phyloP scores from a whole-genome alignment of 2,888 invertebrate species.

The Acrocera orbiculus region DNA sequence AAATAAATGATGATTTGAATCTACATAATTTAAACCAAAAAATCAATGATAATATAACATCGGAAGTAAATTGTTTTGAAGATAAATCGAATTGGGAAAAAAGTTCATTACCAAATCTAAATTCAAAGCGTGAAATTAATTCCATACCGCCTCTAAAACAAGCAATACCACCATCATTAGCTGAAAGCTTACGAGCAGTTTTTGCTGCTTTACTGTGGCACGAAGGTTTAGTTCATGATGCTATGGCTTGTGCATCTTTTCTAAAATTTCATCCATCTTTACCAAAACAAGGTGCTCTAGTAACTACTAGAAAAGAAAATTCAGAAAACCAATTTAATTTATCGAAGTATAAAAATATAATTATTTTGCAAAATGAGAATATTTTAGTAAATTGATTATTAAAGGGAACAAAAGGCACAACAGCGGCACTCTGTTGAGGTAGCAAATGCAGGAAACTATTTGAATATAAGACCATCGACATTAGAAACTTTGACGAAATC shows the following conservation, averaged over 20 bases:
- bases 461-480: constrained; percentile 62
- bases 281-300: constrained; percentile 60
- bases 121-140: too few species aligned
- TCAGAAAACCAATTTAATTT: constrained; percentile 22
- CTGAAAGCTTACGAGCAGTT: constrained; percentile 80
- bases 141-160: constrained; percentile 57
- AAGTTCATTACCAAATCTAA: too few species aligned
- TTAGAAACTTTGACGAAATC: constrained; percentile 59
- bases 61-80: too few species aligned
- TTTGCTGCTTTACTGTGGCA: constrained; percentile 97
- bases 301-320: constrained; percentile 44
- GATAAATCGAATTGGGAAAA: too few species aligned
- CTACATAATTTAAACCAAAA: too few species aligned
- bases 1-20: too few species aligned
- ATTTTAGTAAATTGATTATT: not conserved
- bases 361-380: too few species aligned
- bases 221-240: constrained; percentile 90
- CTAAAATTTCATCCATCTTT: constrained; percentile 81
- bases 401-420: constrained; percentile 41
- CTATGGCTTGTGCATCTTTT: constrained; percentile 94
- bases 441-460: constrained; percentile 48
- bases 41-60: too few species aligned
- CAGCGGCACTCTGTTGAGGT: constrained; percentile 85
- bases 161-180: constrained; percentile 81
- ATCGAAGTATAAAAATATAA: constrained; percentile 16